A percentile compares a stretch with the other conserved stretches of the same genome.
Evolutionary conservation across 2,113 vertebrate genomes (phyloP).

Genomic region (Lepus timidus): DNA sequence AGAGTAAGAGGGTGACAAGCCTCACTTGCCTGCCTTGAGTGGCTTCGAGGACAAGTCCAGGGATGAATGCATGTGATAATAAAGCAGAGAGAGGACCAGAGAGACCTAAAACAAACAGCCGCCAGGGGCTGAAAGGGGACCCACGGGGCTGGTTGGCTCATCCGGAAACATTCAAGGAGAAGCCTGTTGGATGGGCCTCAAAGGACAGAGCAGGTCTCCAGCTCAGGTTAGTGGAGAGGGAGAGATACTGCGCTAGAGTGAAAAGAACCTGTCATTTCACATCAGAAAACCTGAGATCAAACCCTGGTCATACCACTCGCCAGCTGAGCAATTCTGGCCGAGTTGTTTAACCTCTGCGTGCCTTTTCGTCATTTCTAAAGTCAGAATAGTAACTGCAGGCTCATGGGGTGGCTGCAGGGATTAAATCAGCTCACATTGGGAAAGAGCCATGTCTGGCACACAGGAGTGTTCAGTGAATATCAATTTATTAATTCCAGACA

Average conservation of each 20-base stretch:
- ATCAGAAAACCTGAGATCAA: constrained; percentile 17
- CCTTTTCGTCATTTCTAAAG: neutral
- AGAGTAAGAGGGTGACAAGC: neutral
- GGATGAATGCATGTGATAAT: neutral
- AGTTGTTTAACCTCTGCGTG: neutral
- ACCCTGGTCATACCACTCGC: neutral
- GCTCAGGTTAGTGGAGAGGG: neutral
- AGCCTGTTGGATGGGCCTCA: neutral
- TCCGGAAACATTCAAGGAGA: neutral
- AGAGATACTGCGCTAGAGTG: neutral
- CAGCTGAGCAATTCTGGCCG: neutral
- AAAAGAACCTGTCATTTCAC: neutral
- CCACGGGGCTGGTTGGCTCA: neutral
- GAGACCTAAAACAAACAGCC: neutral
- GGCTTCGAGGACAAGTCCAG: neutral
- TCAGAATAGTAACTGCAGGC: neutral
- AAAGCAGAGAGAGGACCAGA: neutral
- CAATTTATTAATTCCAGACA: constrained; percentile 50
- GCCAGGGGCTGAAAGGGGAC: too few relatives aligned
- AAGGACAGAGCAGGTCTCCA: neutral
- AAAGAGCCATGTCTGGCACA: neutral
- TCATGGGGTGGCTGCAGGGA: neutral
- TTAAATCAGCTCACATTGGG: neutral
- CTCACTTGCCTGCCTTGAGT: neutral
- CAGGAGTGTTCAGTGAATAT: neutral